Conservation (phyloP, 2,888 invertebrate species). For the Oxycera nigricornis region DNA sequence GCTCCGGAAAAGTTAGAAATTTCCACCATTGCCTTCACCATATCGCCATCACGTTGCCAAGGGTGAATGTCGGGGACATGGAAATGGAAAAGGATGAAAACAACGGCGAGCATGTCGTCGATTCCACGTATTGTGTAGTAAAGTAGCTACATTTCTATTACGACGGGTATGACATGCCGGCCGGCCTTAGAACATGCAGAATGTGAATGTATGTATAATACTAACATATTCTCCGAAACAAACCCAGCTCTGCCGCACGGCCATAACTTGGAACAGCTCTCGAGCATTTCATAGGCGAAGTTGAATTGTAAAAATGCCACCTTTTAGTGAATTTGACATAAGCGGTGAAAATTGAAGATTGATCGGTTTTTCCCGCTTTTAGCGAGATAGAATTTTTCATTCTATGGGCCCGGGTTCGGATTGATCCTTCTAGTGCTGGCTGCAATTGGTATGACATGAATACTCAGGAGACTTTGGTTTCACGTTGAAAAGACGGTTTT, state of each 20-base stretch:
- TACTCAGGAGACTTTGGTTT: constrained; percentile 8
- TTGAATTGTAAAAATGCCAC: constrained; percentile 36
- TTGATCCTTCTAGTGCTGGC: background rate
- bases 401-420: background rate
- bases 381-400: constrained; percentile 5
- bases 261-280: constrained; percentile 1
- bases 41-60: constrained; percentile 29
- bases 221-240: background rate
- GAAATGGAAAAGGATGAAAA: constrained; percentile 18
- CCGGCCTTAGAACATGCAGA: constrained; percentile 4
- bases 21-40: constrained; percentile 12
- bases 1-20: constrained; percentile 28
- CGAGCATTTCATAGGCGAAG: constrained; percentile 20
- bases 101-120: constrained; percentile 30
- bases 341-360: constrained; percentile 63
- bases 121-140: constrained; percentile 13
- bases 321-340: constrained; percentile 56
- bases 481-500: background rate
- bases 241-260: background rate
- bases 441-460: background rate
- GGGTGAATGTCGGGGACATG: constrained; percentile 23
- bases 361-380: constrained; percentile 54
- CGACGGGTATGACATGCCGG: constrained; percentile 15
- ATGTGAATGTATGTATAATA: background rate
- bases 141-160: constrained; percentile 19